Evolutionary conservation across 2,888 invertebrate species (phyloP), one percentile per base, ranked within the genome.

Genomic region (Bellardia bayeri): DNA sequence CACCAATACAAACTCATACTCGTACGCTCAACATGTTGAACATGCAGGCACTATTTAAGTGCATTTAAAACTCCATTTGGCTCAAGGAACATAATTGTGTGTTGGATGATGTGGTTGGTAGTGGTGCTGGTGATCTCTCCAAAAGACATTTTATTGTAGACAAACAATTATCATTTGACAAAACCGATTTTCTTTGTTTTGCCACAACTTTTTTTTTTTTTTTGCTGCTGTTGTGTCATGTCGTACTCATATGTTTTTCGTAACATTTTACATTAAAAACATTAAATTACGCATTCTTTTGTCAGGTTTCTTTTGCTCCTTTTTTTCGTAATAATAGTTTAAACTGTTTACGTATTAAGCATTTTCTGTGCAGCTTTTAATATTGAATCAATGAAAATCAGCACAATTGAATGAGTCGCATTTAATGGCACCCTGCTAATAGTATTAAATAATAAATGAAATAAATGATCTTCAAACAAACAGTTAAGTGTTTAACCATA

Each of bases 51-150:
- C 7, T 56, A 9, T 63, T 54, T 56, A 33, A 40, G 49, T 49
- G 63, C 78, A 82, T 84, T 83, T 86, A 58, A 84, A 84, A 84
- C 79, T 84, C 42, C 86, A 86, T 86, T 85, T 88, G 74, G 56
- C 78, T 72, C 56, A 72, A 72, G 71, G 42, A 54, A 61, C 56
- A 66, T n/a, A 76, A 61, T 76, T 42, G 61, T 54, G 23, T 61
- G 33, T 45, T 40, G 7, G 13, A 8, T 40, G 13, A 9, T 9
- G 33, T 13, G 23, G 40, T 2, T 40, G 16, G 23, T 37, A 14
- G 13, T 11, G 45, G 9, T 79, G n/a, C 2, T 61, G 16, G 33
- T 45, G 63, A 64, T 85, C 37, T 49, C 63, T 9, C 45, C 56
- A 71, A 69, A 71, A 71, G 68, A 63, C 56, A 69, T 64, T 76